A percentile compares a stretch with the other conserved stretches of the same genome.
Conservation (phyloP, 2,797 vertebrate genomes). For the Astyanax mexicanus region DNA sequence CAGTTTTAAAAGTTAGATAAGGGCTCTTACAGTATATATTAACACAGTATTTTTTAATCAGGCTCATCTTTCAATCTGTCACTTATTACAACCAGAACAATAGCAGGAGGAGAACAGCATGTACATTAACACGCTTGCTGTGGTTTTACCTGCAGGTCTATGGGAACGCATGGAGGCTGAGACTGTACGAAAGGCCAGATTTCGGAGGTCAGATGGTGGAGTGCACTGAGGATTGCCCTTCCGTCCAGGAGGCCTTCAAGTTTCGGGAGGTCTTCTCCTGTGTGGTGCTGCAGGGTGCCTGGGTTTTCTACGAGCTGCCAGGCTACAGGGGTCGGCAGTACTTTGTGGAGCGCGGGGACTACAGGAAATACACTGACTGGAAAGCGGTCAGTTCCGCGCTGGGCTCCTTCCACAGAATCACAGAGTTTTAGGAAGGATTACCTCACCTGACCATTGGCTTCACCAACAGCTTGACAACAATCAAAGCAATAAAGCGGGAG, state of each 20-base stretch:
- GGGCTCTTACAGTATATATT: no score
- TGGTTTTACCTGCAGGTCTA: slow-evolving; percentile 34
- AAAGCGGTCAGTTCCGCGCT: slow-evolving; percentile 67
- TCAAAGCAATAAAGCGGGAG: slow-evolving; percentile 10
- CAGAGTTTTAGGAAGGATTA: background rate
- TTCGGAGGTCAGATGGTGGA: slow-evolving; percentile 77
- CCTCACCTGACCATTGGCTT: background rate
- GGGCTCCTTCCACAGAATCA: slow-evolving; percentile 72
- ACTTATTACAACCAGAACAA: background rate
- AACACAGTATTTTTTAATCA: no score
- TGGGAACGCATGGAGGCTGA: slow-evolving; percentile 58
- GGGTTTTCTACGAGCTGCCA: slow-evolving; percentile 72
- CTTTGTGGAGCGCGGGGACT: slow-evolving; percentile 69
- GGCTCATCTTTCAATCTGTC: no score
- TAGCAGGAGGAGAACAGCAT: background rate
- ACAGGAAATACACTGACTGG: slow-evolving; percentile 75
- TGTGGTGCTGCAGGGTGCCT: slow-evolving; percentile 68
- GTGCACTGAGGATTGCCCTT: slow-evolving; percentile 74
- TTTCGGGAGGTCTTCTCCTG: slow-evolving; percentile 74
- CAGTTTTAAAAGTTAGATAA: no score
- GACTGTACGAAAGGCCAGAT: slow-evolving; percentile 72
- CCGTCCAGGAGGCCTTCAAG: slow-evolving; percentile 71
- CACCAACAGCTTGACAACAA: background rate
- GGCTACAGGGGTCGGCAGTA: slow-evolving; percentile 72
- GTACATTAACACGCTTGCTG: background rate